phyloP scores from a whole-genome alignment of 1,140 invertebrate genomes.

The Drosophila guanche region DNA sequence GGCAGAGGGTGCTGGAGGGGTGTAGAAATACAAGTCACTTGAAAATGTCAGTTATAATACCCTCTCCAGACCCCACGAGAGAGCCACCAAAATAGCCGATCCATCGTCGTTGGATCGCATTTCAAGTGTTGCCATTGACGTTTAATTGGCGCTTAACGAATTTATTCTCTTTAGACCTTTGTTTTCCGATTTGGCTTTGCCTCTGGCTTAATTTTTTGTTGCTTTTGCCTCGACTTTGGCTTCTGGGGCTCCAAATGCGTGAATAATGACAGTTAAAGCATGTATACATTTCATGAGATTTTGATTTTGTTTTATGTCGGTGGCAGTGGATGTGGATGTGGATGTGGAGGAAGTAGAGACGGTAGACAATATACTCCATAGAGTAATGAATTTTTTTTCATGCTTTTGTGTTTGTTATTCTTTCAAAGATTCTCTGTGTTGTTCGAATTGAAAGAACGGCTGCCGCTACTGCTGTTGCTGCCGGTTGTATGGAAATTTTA shows the following conservation, averaged over 20 bases:
- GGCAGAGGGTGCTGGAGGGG: not conserved
- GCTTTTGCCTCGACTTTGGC: not conserved
- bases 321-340: not conserved
- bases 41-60: conserved; percentile 56
- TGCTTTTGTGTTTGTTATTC: conserved; percentile 5
- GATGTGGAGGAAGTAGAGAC: conserved; percentile 14
- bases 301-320: conserved; percentile 10
- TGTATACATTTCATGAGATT: conserved; percentile 27
- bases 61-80: conserved; percentile 9
- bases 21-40: conserved; percentile 48
- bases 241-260: not conserved
- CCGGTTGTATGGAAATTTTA: conserved; percentile 36
- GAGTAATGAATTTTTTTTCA: conserved; percentile 16
- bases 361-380: conserved; percentile 11
- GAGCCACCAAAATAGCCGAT: conserved; percentile 26
- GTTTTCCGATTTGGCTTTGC: conserved; percentile 11
- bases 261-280: conserved; percentile 32
- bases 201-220: not conserved
- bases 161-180: conserved; percentile 29
- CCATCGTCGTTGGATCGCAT: conserved; percentile 46
- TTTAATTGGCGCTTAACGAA: conserved; percentile 56
- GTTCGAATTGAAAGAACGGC: conserved; percentile 3
- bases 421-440: not conserved
- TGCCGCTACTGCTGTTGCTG: not conserved
- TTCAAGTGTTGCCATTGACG: conserved; percentile 52